These are phyloP conservation scores for Eulemur albifrons DNA, from an alignment of 2,797 vertebrate genomes.

Conservation along the genomic window DNA sequence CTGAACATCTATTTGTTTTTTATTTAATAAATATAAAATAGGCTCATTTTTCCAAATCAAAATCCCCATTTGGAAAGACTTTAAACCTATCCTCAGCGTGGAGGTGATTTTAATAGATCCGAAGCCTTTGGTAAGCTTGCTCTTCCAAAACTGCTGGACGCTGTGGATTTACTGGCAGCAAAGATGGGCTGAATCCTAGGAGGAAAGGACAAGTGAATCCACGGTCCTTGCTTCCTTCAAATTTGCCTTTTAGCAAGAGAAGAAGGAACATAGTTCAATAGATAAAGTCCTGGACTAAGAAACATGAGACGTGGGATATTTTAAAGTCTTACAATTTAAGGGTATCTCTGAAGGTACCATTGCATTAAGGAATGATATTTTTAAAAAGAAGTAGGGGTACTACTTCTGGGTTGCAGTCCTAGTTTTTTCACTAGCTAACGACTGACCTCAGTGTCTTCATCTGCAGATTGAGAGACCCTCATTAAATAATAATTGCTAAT, in stretches of 20 bases:
- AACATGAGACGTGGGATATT: neutral
- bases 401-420: neutral
- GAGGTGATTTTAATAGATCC: neutral
- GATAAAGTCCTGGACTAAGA: neutral
- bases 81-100: neutral
- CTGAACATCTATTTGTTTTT: neutral
- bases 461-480: neutral
- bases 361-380: neutral
- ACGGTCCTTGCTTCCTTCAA: neutral
- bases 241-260: conserved; percentile 9
- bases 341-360: neutral
- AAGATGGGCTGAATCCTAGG: neutral
- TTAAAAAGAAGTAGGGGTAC: neutral
- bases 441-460: neutral
- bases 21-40: conserved; percentile 28
- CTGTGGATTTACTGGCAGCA: neutral
- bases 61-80: conserved; percentile 15
- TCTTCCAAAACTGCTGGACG: neutral
- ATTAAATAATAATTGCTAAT: conserved; percentile 1
- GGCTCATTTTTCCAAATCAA: conserved; percentile 11
- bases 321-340: conserved; percentile 2
- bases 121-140: neutral
- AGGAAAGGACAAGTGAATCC: neutral
- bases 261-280: neutral
- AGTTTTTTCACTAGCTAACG: neutral